Base-by-base conservation (phyloP, 2,113 vertebrate genomes). In the Megalops atlanticus region DNA sequence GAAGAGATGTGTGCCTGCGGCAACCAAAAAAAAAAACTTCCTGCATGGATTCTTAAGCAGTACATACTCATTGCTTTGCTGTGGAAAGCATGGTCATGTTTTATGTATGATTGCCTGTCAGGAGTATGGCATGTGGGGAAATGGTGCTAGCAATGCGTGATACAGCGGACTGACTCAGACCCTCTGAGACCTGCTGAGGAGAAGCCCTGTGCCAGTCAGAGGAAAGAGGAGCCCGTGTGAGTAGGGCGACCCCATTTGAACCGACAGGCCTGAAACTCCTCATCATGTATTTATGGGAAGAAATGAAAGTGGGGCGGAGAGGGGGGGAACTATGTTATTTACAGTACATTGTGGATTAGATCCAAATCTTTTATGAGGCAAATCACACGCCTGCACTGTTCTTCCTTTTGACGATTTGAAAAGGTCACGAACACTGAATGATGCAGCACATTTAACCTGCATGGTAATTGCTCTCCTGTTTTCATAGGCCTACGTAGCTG, bases 101-200 rank as follows among this genome's bases (percentile, higher is more conserved):
- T 79, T 71, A 79, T 79, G 40, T 45, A 79, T 27, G n/a, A 18
- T 0, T 31, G 16, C 31, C 68, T 72, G 64, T n/a, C 27, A 39
- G 21, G 39, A 43, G 40, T 1, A 31, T 27, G 12, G n/a, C 16
- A 71, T 35, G 15, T 7, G 69, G 31, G 35, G 36, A 36, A 35
- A 71, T 18, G 12, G 35, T 71, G n/a, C 69, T 18, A 18, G 69
- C 36, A 36, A 7, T 16, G 69, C 36, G 69, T 38, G 33, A 38
- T 36, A 14, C 33, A 36, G 12, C 24, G 36, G 12, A 18, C 15
- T 35, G 69, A 71, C 33, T 18, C 69, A 38, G 69, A 21, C 18
- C 35, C 69, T 33, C 14, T 2, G 58, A 64, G n/a, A n/a, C n/a
- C n/a, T n/a, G n/a, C n/a, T n/a, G n/a, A n/a, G n/a, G n/a, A n/a